Base-by-base conservation (phyloP, 1,140 invertebrate genomes). In the Drosophila guanche region DNA sequence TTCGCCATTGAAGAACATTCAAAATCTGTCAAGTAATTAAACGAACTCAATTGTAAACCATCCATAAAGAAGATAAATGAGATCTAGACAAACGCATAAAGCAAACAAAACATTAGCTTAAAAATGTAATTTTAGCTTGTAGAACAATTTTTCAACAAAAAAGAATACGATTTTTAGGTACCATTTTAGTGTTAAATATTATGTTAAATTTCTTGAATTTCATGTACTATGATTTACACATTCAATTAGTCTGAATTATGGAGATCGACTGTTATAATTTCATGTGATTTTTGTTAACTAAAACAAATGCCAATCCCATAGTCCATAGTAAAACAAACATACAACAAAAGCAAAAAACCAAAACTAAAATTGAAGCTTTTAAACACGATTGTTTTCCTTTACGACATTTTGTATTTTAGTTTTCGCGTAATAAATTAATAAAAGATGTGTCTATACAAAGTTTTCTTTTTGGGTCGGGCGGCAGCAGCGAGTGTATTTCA, bases 261-360 rank as follows among this genome's bases (percentile, higher is more conserved):
- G 51, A 48, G 41, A 47, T 33, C 25, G 46, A 81, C 65, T 85
- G 81, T 80, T 80, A 70, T 77, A 67, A 77, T 81, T 85, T 73
- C 43, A 67, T 86, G 81, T 84, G 80, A 85, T 85, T 86, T 86
- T 57, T 59, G 45, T 83, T 78, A 74, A 56, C 20, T 66, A 73
- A 59, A 61, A 46, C 37, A 59, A 63, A 74, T 23, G 14, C 50
- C 50, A 52, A 37, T 37, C 33, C 33, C 33, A 37, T 37, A 37
- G 33, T 37, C 33, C 10, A 10, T 37, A 27, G 25, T 27, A 27
- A 2, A 22, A 27, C 52, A 54, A 40, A 10, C 52, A 54, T 20
- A 10, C 12, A 27, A 41, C 23, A 6, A 40, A 63, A 58, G 66
- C 22, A 7, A 16, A 41, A 51, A 58, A 29, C 42, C 57, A 50